Conservation (phyloP, 2,888 invertebrate genomes). For the Drosophila birchii region DNA sequence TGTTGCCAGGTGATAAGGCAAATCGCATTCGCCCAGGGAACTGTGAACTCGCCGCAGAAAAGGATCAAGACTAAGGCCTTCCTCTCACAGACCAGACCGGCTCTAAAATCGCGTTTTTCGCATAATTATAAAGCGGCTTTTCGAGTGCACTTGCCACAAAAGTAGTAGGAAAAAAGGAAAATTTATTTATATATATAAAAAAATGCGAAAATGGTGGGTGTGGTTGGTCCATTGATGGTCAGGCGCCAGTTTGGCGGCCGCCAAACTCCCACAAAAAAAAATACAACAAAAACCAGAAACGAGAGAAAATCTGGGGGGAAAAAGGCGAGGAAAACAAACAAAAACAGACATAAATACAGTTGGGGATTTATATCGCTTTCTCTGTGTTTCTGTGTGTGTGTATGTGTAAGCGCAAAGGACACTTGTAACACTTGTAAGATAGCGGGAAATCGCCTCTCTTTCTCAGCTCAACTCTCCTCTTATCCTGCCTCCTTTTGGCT, state of each 20-base stretch:
- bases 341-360: constrained; percentile 40
- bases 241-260: constrained; percentile 74
- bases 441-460: constrained; percentile 7
- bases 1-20: constrained; percentile 49
- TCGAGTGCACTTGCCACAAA: constrained; percentile 45
- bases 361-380: constrained; percentile 28
- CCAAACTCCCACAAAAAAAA: constrained; percentile 40
- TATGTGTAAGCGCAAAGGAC: constrained; percentile 18
- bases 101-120: constrained; percentile 38
- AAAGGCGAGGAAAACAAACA: constrained; percentile 48
- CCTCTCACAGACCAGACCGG: not conserved
- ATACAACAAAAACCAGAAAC: not conserved
- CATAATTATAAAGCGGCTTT: constrained; percentile 48
- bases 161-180: constrained; percentile 2
- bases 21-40: constrained; percentile 16
- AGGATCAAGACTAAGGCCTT: constrained; percentile 18
- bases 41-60: constrained; percentile 27
- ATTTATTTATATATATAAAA: not conserved
- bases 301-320: constrained; percentile 12
- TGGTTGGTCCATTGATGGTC: constrained; percentile 26
- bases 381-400: not conserved
- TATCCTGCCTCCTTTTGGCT: constrained; percentile 18
- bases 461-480: not conserved
- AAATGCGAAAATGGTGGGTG: not conserved
- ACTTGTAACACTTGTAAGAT: constrained; percentile 62